Evolutionary conservation across 2,888 invertebrate species (phyloP).

Genomic region (Cerastis rubricosa): DNA sequence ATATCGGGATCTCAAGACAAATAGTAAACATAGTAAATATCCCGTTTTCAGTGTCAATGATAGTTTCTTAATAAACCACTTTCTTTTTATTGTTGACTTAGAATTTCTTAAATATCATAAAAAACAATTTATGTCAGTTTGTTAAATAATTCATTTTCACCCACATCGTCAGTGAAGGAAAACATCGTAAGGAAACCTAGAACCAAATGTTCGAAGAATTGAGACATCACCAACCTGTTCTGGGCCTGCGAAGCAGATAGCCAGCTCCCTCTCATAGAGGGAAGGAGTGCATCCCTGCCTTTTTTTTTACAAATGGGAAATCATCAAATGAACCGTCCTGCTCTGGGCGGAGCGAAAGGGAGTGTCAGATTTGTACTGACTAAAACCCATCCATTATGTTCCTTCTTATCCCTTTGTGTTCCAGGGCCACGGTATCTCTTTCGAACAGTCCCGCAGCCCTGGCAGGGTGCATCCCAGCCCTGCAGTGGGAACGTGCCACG

Average conservation of each 20-base stretch:
- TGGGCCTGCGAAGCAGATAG: neutral
- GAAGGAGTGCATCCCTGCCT: too few relatives aligned
- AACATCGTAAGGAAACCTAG: neutral
- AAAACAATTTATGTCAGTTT: neutral
- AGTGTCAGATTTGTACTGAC: too few relatives aligned
- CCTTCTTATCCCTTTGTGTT: too few relatives aligned
- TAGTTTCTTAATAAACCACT: neutral
- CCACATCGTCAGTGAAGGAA: neutral
- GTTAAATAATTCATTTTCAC: neutral
- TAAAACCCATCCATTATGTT: too few relatives aligned
- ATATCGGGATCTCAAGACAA: too few relatives aligned
- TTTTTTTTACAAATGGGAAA: too few relatives aligned
- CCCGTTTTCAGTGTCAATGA: neutral
- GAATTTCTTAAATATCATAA: neutral
- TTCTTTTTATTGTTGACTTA: neutral
- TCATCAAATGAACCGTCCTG: too few relatives aligned
- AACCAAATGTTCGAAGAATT: neutral
- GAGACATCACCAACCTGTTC: neutral
- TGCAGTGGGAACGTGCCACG: neutral
- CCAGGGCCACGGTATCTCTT: too few relatives aligned
- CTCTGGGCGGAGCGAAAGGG: too few relatives aligned
- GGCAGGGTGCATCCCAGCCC: neutral
- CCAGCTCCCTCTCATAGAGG: too few relatives aligned
- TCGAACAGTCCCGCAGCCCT: too few relatives aligned
- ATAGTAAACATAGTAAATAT: too few relatives aligned